Base-by-base conservation (phyloP, 2,888 invertebrate genomes). In the Aphidoletes aphidimyza region DNA sequence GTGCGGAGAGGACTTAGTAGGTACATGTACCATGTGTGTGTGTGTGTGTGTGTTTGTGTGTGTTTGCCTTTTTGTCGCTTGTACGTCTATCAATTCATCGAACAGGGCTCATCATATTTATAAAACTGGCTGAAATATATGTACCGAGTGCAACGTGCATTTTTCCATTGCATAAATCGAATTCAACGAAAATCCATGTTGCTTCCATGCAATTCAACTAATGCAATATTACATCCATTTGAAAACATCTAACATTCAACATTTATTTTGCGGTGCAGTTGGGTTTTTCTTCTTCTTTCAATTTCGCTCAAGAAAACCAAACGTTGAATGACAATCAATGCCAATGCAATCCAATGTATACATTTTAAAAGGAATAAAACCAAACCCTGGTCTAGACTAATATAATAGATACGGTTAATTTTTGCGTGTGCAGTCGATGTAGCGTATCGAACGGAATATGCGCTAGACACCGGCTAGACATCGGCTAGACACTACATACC, bases 401-500 rank as follows among this genome's bases (percentile, higher is more conserved):
- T 14, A 47, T 47, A 47, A 22, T 54, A 54, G 22, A 54, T 54
- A 54, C 54, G 22, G 54, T 54, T 54, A 54, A 54, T 54, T 54
- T 54, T 54, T 54, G 54, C 54, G 54, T 54, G 54, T 54, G 54
- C 54, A 54, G 54, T 54, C 22, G 54, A 54, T 54, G 54, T 54
- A 54, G 54, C 54, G 54, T 54, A 54, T 54, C 54, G 54, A 54
- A 54, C 54, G 54, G 54, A 54, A 54, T 54, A 54, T 54, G 54
- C 22, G 22, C 54, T 54, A 54, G 54, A 54, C 54, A 54, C 54
- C 54, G 22, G 54, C 54, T 54, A 54, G 54, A 54, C 54, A 47
- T 47, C 47, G 47, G 47, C 47, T 47, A 47, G 47, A 47, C 47
- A 47, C n/a, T n/a, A n/a, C 47, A 47, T 47, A 47, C 47, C 47